Base-by-base conservation (phyloP, 1,140 invertebrate genomes). In the Calliopsis andreniformis region DNA sequence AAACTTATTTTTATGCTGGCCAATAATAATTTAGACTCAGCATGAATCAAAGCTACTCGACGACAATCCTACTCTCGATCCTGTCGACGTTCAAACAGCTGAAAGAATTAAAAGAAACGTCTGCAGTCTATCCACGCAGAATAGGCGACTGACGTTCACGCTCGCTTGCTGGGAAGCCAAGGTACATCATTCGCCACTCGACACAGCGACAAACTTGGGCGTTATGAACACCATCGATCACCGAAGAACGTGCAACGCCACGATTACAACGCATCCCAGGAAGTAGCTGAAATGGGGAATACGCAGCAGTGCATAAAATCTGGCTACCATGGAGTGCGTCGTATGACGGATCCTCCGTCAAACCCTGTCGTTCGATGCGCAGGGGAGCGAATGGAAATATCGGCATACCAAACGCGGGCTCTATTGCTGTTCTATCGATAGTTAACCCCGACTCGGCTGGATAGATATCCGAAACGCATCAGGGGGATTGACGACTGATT, bases 281-380 rank as follows among this genome's bases (percentile, higher is more conserved):
- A 80, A 83, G 63, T 55, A 66, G 45, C 45, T 30, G 78, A 78
- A 80, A 80, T 70, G 49, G 55, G 79, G 55, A 62, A 77, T 49
- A 73, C 59, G 75, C 79, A 56, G 45, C 66, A 68, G 79, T 79
- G 79, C 75, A 85, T 85, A 81, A 85, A 78, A 85, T 81, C 61
- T 66, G 70, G 61, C 69, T 81, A 83, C 83, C 82, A 63, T 53
- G 10, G 51, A 39, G 77, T 3, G 42, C 58, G 42, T 42, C 61
- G 62, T 42, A 25, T 63, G 56, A 58, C 58, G 45, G 32, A 47
- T 59, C 53, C 55, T 53, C 64, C 61, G 53, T 51, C 53, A 59
- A 79, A 56, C 35, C 18, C 30, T 32, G 55, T 75, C 78, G 72
- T 76, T 70, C 63, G 64, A 35, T 51, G 69, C 28, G n/a, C 58